Percentiles rank a stretch among this genome's conserved stretches.
Evolutionary conservation across 2,113 vertebrate species (phyloP).

Genomic region (Oreotragus oreotragus): DNA sequence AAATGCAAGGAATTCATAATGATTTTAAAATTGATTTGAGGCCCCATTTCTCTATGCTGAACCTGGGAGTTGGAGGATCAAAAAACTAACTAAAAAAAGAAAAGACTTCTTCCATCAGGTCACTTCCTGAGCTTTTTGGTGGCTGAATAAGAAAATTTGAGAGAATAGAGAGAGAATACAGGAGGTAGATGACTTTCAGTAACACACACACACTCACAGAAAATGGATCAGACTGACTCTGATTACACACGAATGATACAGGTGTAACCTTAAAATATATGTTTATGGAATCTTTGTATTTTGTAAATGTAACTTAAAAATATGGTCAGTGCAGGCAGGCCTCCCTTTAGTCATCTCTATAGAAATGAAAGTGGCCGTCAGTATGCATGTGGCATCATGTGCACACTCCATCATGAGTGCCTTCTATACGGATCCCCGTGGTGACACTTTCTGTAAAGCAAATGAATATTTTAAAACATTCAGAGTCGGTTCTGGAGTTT

Average conservation of each 20-base stretch:
- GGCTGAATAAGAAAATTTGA: neutral
- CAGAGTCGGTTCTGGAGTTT: neutral
- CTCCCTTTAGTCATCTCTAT: neutral
- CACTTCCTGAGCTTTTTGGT: neutral
- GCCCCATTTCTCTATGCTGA: slow-evolving; percentile 21
- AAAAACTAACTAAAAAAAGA: slow-evolving; percentile 12
- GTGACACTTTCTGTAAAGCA: neutral
- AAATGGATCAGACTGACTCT: neutral
- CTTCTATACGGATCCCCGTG: neutral
- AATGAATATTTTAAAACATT: neutral
- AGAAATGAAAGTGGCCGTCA: neutral
- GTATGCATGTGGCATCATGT: neutral
- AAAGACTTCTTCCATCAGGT: neutral
- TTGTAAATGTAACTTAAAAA: neutral
- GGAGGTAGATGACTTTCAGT: neutral
- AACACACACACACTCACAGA: neutral
- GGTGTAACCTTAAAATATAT: neutral
- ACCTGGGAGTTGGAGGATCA: neutral
- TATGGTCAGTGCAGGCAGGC: neutral
- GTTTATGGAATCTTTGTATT: neutral
- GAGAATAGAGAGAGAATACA: neutral
- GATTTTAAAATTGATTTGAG: slow-evolving; percentile 77
- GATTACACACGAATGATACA: neutral
- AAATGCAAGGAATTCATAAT: slow-evolving; percentile 75
- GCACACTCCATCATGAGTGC: neutral